Conservation (phyloP, 2,797 vertebrate genomes). For the Typhlichthys eigenmanni region DNA sequence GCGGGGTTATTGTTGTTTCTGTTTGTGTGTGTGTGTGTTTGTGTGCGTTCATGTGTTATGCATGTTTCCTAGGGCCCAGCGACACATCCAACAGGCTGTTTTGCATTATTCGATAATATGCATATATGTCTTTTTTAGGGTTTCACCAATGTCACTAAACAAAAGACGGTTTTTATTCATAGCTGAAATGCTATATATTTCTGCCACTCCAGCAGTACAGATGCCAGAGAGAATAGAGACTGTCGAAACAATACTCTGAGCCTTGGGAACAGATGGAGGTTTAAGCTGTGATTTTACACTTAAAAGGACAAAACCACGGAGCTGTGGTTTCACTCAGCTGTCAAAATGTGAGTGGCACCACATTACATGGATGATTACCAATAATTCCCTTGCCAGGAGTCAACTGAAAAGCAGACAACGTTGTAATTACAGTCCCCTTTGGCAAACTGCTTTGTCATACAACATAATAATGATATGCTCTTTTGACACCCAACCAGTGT, state of each 20-base stretch:
- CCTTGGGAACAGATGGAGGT: conserved; percentile 48
- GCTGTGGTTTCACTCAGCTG: conserved; percentile 72
- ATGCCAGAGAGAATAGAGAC: conserved; percentile 10
- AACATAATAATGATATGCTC: conserved; percentile 72
- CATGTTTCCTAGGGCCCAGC: conserved; percentile 20
- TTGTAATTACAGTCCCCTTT: conserved; percentile 72
- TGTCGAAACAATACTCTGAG: conserved; percentile 26
- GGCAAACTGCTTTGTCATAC: conserved; percentile 73
- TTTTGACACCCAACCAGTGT: conserved; percentile 67
- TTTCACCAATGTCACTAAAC: neutral
- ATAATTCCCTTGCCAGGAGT: conserved; percentile 72
- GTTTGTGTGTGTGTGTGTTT: conserved; percentile 2
- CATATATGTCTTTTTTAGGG: no score
- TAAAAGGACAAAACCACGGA: conserved; percentile 63
- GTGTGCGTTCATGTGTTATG: conserved; percentile 4
- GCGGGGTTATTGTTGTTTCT: conserved; percentile 32
- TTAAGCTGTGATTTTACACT: conserved; percentile 61
- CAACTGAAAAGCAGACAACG: conserved; percentile 71
- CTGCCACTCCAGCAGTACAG: neutral
- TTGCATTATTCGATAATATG: no score
- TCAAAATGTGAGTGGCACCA: conserved; percentile 76
- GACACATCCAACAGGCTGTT: conserved; percentile 13
- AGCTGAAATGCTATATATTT: neutral
- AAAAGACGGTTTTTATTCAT: neutral
- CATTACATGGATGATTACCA: conserved; percentile 81